phyloP scores from a whole-genome alignment of 2,888 invertebrate genomes.

The Lysandra coridon region DNA sequence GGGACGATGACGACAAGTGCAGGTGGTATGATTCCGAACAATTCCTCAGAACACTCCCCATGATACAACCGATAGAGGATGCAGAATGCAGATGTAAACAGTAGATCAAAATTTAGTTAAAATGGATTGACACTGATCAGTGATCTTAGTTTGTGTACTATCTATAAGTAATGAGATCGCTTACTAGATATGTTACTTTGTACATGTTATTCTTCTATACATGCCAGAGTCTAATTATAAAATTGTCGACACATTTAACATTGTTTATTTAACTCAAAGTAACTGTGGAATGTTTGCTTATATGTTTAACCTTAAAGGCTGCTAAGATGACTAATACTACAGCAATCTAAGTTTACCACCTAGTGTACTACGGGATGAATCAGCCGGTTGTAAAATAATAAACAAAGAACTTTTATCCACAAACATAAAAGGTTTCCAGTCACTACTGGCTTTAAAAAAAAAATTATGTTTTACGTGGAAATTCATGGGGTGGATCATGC shows the following conservation, averaged over 20 bases:
- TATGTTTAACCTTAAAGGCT: conserved; percentile 39
- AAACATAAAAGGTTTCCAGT: conserved; percentile 17
- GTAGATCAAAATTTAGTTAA: too few species aligned
- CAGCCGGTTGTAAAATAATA: conserved; percentile 43
- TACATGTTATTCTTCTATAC: background rate
- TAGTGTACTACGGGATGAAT: conserved; percentile 42
- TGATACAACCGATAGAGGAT: too few species aligned
- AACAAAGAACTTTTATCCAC: conserved; percentile 41
- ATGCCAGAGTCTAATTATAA: background rate
- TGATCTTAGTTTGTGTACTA: background rate
- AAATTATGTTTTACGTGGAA: conserved; percentile 41
- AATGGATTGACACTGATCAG: too few species aligned
- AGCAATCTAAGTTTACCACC: conserved; percentile 39
- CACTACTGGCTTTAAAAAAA: conserved; percentile 44
- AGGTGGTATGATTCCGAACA: too few species aligned
- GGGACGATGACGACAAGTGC: too few species aligned
- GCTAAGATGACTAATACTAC: conserved; percentile 41
- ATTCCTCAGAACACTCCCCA: too few species aligned
- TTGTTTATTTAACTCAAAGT: background rate
- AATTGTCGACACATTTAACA: background rate
- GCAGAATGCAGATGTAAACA: too few species aligned
- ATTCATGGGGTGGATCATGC: conserved; percentile 2
- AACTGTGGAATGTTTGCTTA: conserved; percentile 39
- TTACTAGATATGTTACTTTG: background rate
- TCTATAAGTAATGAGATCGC: background rate